phyloP scores from a whole-genome alignment of 2,797 vertebrate genomes.

The Pantherophis alleghaniensis region DNA sequence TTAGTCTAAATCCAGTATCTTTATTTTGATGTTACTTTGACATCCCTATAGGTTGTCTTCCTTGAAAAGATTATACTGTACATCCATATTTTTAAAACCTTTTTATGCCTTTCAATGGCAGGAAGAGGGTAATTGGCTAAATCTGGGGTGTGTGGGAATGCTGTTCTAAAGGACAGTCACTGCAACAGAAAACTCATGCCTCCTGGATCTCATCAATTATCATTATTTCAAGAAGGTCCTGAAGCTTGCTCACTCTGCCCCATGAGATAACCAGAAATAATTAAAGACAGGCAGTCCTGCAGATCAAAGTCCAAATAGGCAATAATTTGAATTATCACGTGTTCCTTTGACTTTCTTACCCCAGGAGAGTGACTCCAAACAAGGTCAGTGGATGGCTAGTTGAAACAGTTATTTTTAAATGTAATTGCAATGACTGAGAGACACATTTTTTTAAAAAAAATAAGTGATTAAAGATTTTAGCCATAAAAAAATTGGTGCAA shows the following conservation, averaged over 20 bases:
- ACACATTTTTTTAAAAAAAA: not conserved
- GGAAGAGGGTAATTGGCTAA: slow-evolving; percentile 42
- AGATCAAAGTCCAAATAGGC: not conserved
- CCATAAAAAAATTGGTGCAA: slow-evolving; percentile 12
- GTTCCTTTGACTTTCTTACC: not conserved
- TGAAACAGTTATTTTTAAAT: not conserved
- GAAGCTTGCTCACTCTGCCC: not conserved
- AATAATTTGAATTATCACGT: not conserved
- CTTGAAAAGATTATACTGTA: slow-evolving; percentile 2
- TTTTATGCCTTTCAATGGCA: not conserved
- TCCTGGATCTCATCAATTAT: not conserved
- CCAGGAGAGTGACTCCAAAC: not conserved
- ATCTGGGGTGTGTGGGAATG: slow-evolving; percentile 10
- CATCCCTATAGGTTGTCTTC: slow-evolving; percentile 23
- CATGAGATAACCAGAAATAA: not conserved
- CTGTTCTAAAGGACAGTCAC: not conserved
- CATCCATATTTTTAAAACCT: slow-evolving; percentile 3
- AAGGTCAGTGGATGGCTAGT: not conserved
- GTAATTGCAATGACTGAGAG: not conserved
- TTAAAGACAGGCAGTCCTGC: not conserved
- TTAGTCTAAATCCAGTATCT: slow-evolving; percentile 14
- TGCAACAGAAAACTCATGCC: not conserved
- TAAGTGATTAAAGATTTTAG: slow-evolving; percentile 46
- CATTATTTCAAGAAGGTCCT: not conserved
- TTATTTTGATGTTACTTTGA: slow-evolving; percentile 17